These are phyloP conservation scores for Autographa gamma DNA, from an alignment of 2,888 invertebrate genomes.

Conservation along the genomic window DNA sequence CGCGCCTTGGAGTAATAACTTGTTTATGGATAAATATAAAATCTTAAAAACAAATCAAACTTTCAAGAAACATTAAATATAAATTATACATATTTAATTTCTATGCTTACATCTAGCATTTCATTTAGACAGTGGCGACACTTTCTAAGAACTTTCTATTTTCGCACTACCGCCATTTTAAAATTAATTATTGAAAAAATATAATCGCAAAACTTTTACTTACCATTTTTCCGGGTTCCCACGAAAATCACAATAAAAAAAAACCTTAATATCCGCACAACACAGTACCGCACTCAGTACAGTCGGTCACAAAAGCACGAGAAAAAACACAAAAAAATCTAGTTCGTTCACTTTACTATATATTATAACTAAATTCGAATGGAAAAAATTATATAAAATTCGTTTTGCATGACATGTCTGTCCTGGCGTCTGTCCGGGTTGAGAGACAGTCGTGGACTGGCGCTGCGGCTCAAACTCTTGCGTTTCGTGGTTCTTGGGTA, in stretches of 20 bases:
- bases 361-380: conserved; percentile 60
- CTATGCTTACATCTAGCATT: conserved; percentile 2
- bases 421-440: conserved; percentile 81
- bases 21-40: conserved; percentile 12
- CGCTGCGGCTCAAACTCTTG: conserved; percentile 75
- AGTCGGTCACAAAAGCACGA: conserved; percentile 58
- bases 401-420: conserved; percentile 67
- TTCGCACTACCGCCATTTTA: conserved; percentile 12
- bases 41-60: conserved; percentile 32
- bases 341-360: conserved; percentile 58
- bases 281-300: conserved; percentile 59
- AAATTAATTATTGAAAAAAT: background rate
- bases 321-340: conserved; percentile 43
- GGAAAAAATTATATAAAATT: conserved; percentile 62
- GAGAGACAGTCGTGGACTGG: conserved; percentile 86
- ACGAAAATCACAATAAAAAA: conserved; percentile 60
- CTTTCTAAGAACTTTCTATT: conserved; percentile 60
- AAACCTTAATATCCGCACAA: conserved; percentile 66
- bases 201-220: conserved; percentile 51
- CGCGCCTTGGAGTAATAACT: conserved; percentile 10
- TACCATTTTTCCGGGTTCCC: conserved; percentile 78
- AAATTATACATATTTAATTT: conserved; percentile 14
- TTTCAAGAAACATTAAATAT: conserved; percentile 18
- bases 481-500: conserved; percentile 75
- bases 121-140: conserved; percentile 13